A percentile compares a stretch with the other conserved stretches of the same genome.
Evolutionary conservation across 2,113 vertebrate species (phyloP).

Genomic region (Mixornis gularis): DNA sequence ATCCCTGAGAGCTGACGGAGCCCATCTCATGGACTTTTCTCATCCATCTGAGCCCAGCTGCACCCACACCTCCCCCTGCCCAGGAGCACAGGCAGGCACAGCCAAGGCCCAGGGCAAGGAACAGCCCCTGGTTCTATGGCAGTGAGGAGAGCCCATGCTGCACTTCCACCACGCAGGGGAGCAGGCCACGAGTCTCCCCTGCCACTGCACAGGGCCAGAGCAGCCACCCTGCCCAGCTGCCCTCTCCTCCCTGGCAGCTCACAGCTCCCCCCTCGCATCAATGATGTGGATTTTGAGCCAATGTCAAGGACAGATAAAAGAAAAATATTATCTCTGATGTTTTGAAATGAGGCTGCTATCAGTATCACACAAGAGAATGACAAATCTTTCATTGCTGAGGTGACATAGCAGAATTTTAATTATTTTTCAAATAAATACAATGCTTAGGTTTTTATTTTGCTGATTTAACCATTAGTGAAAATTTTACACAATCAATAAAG

Average conservation of each 20-base stretch:
- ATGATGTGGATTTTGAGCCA: rapidly evolving
- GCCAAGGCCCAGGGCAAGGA: background rate
- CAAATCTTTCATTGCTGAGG: background rate
- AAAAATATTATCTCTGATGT: background rate
- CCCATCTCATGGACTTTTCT: background rate
- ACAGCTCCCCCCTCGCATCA: rapidly evolving
- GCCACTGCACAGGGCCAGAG: background rate
- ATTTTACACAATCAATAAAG: background rate
- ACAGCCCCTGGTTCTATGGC: rapidly evolving
- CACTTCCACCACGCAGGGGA: rapidly evolving
- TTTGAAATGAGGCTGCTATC: background rate
- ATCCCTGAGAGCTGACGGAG: rapidly evolving
- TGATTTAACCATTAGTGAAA: background rate
- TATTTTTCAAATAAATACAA: background rate
- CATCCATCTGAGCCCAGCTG: background rate
- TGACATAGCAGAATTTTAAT: background rate
- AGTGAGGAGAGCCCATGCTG: rapidly evolving
- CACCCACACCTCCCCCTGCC: no score
- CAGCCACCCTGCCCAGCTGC: background rate
- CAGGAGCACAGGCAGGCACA: background rate
- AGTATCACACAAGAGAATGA: background rate
- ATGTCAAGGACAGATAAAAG: background rate
- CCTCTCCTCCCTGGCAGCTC: background rate
- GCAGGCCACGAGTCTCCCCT: background rate
- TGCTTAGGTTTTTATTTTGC: background rate